phyloP scores from a whole-genome alignment of 2,797 vertebrate species.

The Notolepis coatsorum region DNA sequence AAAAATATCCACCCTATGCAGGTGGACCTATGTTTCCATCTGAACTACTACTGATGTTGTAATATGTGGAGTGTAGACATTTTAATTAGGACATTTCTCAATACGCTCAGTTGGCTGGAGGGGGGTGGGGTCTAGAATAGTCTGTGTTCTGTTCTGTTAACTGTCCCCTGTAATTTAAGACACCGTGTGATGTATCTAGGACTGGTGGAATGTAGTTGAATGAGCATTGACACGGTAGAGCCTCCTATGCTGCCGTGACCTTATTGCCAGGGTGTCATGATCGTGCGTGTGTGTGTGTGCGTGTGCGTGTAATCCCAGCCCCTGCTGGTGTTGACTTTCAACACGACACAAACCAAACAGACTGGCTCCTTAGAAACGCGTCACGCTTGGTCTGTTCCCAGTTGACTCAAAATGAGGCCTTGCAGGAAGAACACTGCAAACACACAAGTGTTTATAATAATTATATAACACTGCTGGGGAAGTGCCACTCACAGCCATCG shows the following conservation, averaged over 20 bases:
- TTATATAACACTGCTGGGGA: conserved; percentile 11
- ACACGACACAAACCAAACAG: conserved; percentile 36
- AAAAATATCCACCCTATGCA: too few relatives aligned
- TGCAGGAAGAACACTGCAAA: conserved; percentile 38
- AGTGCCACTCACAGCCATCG: conserved; percentile 17
- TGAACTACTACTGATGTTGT: too few relatives aligned
- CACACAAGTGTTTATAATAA: conserved; percentile 27
- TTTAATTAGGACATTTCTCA: too few relatives aligned
- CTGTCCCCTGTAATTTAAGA: conserved; percentile 19
- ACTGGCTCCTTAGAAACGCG: conserved; percentile 36
- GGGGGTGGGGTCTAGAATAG: not conserved
- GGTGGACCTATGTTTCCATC: too few relatives aligned
- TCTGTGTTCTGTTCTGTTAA: not conserved
- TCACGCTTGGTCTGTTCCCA: conserved; percentile 30
- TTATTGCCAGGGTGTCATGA: not conserved
- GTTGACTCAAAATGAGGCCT: conserved; percentile 35
- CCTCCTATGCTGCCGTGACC: not conserved
- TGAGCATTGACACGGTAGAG: not conserved
- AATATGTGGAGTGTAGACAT: too few relatives aligned
- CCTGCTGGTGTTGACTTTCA: conserved; percentile 46
- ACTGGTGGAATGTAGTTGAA: not conserved
- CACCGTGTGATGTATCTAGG: not conserved
- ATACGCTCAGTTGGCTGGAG: too few relatives aligned
- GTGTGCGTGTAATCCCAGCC: conserved; percentile 1
- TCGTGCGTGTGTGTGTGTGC: not conserved